Evolutionary conservation across 2,888 invertebrate genomes (phyloP).

Genomic region (Limnephilus auricula): DNA sequence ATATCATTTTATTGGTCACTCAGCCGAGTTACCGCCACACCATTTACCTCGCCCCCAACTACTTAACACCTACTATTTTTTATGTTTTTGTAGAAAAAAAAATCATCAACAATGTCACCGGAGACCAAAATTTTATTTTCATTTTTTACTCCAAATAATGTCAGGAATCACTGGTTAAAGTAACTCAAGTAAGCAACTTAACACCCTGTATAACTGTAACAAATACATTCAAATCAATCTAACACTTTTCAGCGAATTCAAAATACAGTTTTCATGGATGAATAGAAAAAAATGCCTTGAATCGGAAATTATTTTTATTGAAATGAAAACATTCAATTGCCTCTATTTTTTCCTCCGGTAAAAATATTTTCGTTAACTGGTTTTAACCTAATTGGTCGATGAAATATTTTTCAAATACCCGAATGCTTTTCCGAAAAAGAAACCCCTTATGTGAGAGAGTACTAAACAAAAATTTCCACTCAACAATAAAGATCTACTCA

Average conservation of each 20-base stretch:
- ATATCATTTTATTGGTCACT: too few relatives aligned
- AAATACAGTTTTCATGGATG: background rate
- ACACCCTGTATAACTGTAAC: too few relatives aligned
- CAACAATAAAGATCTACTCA: background rate
- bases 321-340: background rate
- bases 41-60: too few relatives aligned
- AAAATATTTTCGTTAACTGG: background rate
- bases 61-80: too few relatives aligned
- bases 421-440: background rate
- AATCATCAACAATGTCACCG: too few relatives aligned
- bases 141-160: too few relatives aligned
- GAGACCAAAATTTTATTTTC: too few relatives aligned
- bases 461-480: background rate
- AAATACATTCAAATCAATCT: background rate
- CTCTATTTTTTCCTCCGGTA: background rate
- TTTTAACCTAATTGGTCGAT: background rate
- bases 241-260: background rate
- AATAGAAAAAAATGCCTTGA: background rate
- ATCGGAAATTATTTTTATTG: background rate
- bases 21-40: too few relatives aligned
- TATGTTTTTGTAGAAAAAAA: too few relatives aligned
- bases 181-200: too few relatives aligned
- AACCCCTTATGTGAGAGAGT: background rate
- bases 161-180: too few relatives aligned
- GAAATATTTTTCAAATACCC: background rate